Evolutionary conservation across 2,113 vertebrate genomes (phyloP), one percentile per base, ranked within the genome.

Genomic region (Marmota monax): DNA sequence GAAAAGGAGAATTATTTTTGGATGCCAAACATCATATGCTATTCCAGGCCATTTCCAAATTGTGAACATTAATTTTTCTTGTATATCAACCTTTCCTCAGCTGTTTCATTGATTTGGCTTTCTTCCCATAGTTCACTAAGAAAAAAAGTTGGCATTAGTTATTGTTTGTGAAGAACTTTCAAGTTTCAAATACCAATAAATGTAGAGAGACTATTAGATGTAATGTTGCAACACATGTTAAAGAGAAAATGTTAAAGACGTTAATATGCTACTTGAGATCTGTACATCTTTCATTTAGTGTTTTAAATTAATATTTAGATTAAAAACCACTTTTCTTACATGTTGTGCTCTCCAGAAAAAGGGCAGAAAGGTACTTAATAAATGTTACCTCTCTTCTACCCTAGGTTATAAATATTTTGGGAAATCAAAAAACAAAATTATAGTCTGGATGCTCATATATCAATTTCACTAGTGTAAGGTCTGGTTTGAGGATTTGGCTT

Each of bases 61-160:
- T 96, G 88, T 92, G 82, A 96, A 51, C 73, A 90, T 96, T 94
- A 94, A 83, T 96, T 96, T 97, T 95, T 94, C 80, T 74, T 96
- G 34, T 95, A 96, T 95, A 97, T 78, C 82, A 96, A 92, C 63
- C 72, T 95, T 96, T 96, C 77, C 48, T 96, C 90, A 94, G 84
- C 80, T 95, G 61, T 84, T 97, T 80, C 88, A 69, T 92, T 94
- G 77, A 96, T 84, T 96, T 96, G 95, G 72, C 80, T 82, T 92
- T 80, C 29, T 67, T n/a, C 32, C 70, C 61, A 88, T 78, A 94
- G 73, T 88, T 90, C 77, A 61, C 61, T 88, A 74, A 90, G 67
- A 87, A 92, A 96, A 96, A 96, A 39, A 29, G n/a, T 93, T 92
- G 88, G 61, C 65, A 70, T 93, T 78, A 92, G 82, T 93, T 18